A percentile compares a stretch with the other conserved stretches of the same genome.
phyloP scores from a whole-genome alignment of 2,888 invertebrate genomes.

The Rhamphomyia laevipes region DNA sequence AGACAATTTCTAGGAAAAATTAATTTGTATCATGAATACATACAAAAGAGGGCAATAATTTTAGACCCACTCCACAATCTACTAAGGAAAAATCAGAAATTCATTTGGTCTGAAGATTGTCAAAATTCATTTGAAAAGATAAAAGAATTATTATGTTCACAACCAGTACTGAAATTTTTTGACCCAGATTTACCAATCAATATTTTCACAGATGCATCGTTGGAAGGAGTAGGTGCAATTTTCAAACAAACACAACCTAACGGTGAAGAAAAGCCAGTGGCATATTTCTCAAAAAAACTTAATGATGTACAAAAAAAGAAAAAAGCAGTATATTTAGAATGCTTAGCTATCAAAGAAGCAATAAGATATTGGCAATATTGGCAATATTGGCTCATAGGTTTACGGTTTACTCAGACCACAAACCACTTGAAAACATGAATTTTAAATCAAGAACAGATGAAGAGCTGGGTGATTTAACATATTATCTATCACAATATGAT shows the following conservation, averaged over 20 bases:
- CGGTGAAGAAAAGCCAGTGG: constrained; percentile 13
- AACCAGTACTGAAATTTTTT: constrained; percentile 10
- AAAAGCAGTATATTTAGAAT: constrained; percentile 15
- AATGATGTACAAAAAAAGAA: constrained; percentile 15
- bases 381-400: constrained; percentile 14
- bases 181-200: constrained; percentile 11
- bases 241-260: constrained; percentile 14
- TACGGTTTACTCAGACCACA: constrained; percentile 15
- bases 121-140: too few species aligned
- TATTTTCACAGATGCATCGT: constrained; percentile 12
- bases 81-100: constrained; percentile 13
- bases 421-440: constrained; percentile 14
- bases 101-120: constrained; percentile 13
- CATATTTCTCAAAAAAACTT: too few species aligned
- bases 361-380: constrained; percentile 15
- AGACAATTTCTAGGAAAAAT: constrained; percentile 14
- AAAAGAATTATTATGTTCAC: constrained; percentile 9
- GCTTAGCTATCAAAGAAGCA: constrained; percentile 15
- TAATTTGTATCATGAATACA: constrained; percentile 15
- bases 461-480: constrained; percentile 11
- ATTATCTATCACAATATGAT: constrained; percentile 12
- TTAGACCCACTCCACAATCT: constrained; percentile 14
- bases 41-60: constrained; percentile 11
- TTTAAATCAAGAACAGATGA: constrained; percentile 13
- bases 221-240: constrained; percentile 13